phyloP scores from a whole-genome alignment of 2,113 vertebrate genomes.

The Dinomys branickii region DNA sequence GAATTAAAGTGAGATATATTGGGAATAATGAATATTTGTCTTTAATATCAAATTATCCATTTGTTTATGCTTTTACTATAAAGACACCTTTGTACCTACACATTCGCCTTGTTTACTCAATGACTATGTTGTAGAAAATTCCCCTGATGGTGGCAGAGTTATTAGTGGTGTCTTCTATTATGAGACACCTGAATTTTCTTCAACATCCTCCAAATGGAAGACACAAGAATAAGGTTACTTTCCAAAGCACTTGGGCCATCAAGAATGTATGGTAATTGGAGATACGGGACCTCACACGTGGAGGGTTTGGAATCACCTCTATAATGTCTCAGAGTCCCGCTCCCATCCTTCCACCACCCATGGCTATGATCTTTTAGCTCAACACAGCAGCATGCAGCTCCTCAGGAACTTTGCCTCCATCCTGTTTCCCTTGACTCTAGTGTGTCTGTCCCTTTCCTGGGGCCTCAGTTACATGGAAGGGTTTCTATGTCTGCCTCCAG shows the following conservation, averaged over 20 bases:
- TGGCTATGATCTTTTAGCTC: not conserved
- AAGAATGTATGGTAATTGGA: constrained; percentile 22
- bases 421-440: not conserved
- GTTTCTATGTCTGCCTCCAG: not conserved
- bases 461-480: not conserved
- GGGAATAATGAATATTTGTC: not conserved
- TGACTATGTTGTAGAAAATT: not conserved
- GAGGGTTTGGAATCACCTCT: not conserved
- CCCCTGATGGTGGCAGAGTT: not conserved
- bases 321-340: not conserved
- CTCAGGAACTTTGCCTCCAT: not conserved
- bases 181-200: not conserved
- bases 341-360: not conserved
- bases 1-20: constrained; percentile 1
- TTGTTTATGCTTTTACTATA: not conserved
- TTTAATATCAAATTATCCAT: constrained; percentile 10
- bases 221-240: constrained; percentile 24
- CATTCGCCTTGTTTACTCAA: not conserved
- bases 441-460: not conserved
- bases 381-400: not conserved
- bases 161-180: not conserved
- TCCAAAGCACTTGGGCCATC: constrained; percentile 22
- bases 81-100: not conserved
- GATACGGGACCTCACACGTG: constrained; percentile 4
- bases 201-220: not conserved